Percentiles rank a stretch among this genome's conserved stretches.
phyloP scores from a whole-genome alignment of 2,888 invertebrate genomes.

The Geophilus truncorum region DNA sequence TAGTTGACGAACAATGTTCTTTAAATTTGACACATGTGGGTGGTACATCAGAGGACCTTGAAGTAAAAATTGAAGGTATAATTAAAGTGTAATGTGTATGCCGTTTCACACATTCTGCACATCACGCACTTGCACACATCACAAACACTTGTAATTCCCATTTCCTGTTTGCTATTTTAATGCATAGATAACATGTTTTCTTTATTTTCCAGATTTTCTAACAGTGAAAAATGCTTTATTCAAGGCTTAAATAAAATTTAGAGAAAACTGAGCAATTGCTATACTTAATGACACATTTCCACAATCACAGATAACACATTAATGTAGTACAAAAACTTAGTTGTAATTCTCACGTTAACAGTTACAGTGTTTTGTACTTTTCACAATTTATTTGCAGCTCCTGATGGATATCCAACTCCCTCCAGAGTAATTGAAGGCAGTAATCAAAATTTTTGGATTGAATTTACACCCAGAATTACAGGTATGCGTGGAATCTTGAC shows the following conservation, averaged over 20 bases:
- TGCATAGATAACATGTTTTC: background rate
- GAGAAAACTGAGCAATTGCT: background rate
- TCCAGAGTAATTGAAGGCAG: conserved; percentile 81
- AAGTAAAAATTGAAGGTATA: conserved; percentile 96
- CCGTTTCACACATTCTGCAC: background rate
- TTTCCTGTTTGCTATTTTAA: background rate
- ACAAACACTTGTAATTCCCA: background rate
- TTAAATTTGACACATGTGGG: conserved; percentile 58
- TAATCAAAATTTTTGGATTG: conserved; percentile 75
- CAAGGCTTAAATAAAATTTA: background rate
- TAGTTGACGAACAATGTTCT: conserved; percentile 54
- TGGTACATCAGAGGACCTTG: conserved; percentile 84
- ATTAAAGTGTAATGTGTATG: no score
- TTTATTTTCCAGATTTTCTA: conserved; percentile 6
- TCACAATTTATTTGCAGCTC: conserved; percentile 59
- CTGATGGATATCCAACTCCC: conserved; percentile 83
- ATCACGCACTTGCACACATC: background rate
- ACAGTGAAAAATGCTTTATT: no score
- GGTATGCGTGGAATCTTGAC: conserved; percentile 43
- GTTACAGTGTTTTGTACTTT: background rate
- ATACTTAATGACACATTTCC: no score
- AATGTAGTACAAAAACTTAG: no score
- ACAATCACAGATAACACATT: background rate
- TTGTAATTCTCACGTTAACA: no score
- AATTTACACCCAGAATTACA: conserved; percentile 84